Evolutionary conservation across 1,140 invertebrate genomes (phyloP).

Genomic region (Saccostrea glomerata): DNA sequence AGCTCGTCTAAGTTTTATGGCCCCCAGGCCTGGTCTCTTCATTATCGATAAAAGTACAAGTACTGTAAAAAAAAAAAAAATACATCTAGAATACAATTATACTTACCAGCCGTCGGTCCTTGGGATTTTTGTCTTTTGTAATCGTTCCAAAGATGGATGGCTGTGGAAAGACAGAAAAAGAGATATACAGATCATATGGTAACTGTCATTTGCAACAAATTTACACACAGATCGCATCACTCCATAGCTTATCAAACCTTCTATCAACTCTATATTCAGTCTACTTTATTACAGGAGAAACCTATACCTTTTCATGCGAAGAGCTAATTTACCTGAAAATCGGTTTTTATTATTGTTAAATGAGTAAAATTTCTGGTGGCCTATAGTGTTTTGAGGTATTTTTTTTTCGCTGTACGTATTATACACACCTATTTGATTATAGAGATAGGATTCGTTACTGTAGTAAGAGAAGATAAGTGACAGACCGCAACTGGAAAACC

Average conservation of each 20-base stretch:
- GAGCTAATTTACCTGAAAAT: constrained; percentile 28
- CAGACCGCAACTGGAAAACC: constrained; percentile 8
- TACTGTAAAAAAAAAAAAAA: background rate
- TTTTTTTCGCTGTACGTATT: constrained; percentile 19
- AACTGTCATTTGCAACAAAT: constrained; percentile 9
- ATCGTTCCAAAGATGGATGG: constrained; percentile 68
- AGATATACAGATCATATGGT: background rate
- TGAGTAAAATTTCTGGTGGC: constrained; percentile 1
- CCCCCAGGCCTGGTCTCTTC: background rate
- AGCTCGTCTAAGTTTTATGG: too few relatives aligned
- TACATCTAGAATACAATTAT: background rate
- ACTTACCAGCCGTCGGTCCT: constrained; percentile 64
- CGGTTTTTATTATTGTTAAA: constrained; percentile 20
- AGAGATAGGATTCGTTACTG: constrained; percentile 17
- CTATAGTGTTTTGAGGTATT: background rate
- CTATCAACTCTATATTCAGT: background rate
- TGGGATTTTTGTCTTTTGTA: constrained; percentile 59
- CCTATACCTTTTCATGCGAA: constrained; percentile 1
- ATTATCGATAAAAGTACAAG: background rate
- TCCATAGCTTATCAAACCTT: background rate
- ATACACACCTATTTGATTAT: constrained; percentile 31
- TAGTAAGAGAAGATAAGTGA: constrained; percentile 13
- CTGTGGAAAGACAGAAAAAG: constrained; percentile 59
- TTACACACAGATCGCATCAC: background rate
- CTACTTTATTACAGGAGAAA: background rate